These are phyloP conservation scores for Brienomyrus longianalis DNA, from an alignment of 2,113 vertebrate genomes.

Conservation along the genomic window DNA sequence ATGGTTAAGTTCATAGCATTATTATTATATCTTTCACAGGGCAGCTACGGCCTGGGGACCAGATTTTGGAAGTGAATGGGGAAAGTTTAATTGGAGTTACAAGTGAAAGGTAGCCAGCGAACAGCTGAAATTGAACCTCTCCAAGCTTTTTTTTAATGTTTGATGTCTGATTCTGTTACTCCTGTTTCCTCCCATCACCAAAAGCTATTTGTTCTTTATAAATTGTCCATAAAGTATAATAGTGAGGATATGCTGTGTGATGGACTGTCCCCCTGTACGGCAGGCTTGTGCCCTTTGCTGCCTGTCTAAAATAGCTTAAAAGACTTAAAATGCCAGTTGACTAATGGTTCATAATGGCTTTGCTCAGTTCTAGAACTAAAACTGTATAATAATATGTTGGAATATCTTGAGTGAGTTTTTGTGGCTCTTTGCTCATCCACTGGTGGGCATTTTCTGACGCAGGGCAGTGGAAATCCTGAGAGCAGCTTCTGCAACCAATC, in stretches of 20 bases:
- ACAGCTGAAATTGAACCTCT: neutral
- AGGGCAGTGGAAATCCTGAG: conserved; percentile 82
- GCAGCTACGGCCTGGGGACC: conserved; percentile 77
- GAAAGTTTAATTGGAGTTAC: conserved; percentile 77
- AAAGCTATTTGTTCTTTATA: neutral
- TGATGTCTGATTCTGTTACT: neutral
- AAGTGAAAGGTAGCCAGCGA: conserved; percentile 68
- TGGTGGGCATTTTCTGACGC: conserved; percentile 17
- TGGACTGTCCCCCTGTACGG: neutral
- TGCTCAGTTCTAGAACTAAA: neutral
- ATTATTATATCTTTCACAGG: conserved; percentile 49
- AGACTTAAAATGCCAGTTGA: neutral
- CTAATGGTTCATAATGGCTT: neutral
- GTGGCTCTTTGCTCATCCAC: neutral
- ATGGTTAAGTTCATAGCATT: neutral
- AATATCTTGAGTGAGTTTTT: neutral
- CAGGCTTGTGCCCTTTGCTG: neutral
- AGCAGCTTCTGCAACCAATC: conserved; percentile 73
- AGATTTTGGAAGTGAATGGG: conserved; percentile 87
- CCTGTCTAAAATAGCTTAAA: neutral
- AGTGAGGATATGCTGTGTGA: neutral
- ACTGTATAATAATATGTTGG: neutral
- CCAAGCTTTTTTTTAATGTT: neutral
- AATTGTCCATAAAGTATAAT: neutral
- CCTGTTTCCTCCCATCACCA: neutral